Conservation (phyloP, 2,113 vertebrate genomes). For the Cryptomyrus ogoouensis region DNA sequence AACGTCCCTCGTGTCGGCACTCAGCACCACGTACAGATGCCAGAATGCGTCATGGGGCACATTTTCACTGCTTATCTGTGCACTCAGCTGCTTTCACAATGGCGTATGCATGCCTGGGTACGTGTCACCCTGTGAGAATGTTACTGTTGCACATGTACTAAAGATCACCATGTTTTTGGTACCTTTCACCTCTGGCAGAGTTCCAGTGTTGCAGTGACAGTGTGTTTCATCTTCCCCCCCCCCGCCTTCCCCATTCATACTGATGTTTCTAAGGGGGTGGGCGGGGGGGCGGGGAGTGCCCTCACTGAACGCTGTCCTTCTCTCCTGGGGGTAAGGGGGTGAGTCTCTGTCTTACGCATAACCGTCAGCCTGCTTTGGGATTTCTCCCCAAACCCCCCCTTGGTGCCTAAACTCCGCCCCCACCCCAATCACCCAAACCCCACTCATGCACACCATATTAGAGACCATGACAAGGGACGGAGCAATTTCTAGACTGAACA, state of each 20-base stretch:
- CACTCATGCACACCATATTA: slow-evolving; percentile 5
- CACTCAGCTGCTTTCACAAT: background rate
- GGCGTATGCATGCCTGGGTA: no score
- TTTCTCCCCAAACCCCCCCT: background rate
- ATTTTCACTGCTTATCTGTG: background rate
- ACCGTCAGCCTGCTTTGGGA: background rate
- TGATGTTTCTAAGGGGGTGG: background rate
- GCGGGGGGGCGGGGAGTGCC: background rate
- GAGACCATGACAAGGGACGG: background rate
- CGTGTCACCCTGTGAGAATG: background rate
- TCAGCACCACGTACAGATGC: background rate
- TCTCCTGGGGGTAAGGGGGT: background rate
- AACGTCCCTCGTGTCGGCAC: background rate
- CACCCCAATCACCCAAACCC: background rate
- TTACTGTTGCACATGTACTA: background rate
- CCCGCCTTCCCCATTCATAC: background rate
- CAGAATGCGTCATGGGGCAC: background rate
- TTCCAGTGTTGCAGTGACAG: background rate
- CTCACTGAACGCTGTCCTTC: background rate
- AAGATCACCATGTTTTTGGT: background rate
- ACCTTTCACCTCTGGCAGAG: background rate
- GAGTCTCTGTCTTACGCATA: background rate
- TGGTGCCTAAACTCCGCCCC: background rate
- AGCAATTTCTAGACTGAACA: background rate
- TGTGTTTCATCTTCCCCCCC: background rate